Conservation (phyloP, 2,888 invertebrate genomes). For the Mesorhabditis sp. region DNA sequence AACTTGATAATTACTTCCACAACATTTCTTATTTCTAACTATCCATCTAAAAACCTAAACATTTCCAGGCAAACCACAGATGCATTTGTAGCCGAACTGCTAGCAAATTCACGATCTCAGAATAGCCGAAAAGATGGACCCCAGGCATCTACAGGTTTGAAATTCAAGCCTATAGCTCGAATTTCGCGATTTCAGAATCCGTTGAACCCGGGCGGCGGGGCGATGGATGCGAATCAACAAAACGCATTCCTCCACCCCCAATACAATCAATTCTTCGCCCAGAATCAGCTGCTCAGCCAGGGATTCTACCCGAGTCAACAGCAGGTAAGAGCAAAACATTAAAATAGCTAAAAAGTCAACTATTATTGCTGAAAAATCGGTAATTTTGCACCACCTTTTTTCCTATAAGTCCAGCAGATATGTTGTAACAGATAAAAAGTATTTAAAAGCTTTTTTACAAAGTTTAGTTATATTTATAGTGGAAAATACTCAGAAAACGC, state of each 20-base stretch:
- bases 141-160: not conserved
- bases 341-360: too few relatives aligned
- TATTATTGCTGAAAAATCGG: too few relatives aligned
- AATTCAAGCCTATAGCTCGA: not conserved
- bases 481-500: too few relatives aligned
- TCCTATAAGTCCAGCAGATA: too few relatives aligned
- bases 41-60: too few relatives aligned
- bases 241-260: not conserved
- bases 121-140: not conserved
- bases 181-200: not conserved
- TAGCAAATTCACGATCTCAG: too few relatives aligned
- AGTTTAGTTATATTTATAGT: too few relatives aligned
- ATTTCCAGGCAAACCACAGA: too few relatives aligned
- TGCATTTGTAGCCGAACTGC: too few relatives aligned
- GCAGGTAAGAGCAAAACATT: not conserved
- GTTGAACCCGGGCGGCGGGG: not conserved
- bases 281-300: not conserved
- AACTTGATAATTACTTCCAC: too few relatives aligned
- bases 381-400: too few relatives aligned
- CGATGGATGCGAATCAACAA: conserved; percentile 1
- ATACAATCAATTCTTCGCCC: not conserved
- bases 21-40: too few relatives aligned
- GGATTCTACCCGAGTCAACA: not conserved
- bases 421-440: not conserved
- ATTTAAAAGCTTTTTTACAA: not conserved